Evolutionary conservation across 1,140 invertebrate genomes (phyloP), one percentile per base, ranked within the genome.

Genomic region (Littorina saxatilis): DNA sequence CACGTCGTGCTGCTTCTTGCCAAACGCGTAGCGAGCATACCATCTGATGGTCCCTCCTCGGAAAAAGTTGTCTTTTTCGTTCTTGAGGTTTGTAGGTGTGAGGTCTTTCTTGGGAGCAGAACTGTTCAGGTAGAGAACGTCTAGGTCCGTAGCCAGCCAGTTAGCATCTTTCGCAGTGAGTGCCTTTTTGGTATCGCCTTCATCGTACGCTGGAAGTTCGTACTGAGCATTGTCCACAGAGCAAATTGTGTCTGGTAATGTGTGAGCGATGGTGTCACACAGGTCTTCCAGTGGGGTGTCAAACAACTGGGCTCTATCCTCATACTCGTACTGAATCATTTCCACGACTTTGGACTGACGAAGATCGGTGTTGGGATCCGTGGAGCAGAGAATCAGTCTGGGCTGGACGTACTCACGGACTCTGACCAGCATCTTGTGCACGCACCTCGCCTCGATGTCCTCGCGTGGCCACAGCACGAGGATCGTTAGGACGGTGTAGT

Each of bases 11-110:
- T 77, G 72, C 37, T 81, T 82, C 13, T 80, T 32, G 0, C 80
- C 79, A 29, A 74, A 43, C n/a, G 79, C 83, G 58, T 87, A 87
- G 82, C 83, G 83, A 17, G 83, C 55, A 66, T 27, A 74, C 87
- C 87, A 88, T 20, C 83, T 82, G 20, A 88, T 40, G 7, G 84
- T 84, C 13, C 86, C 87, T 35, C 87, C 87, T 47, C 83, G 81
- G 52, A 72, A 85, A 63, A 88, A 88, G 5, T 83, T 52, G 0
- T 83, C 76, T 20, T 73, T 70, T 52, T 88, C 86, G 63, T 86
- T 61, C 29, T 83, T 50, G 1, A 88, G 58, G 55, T 80, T 78
- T 13, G 84, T 50, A 27, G 75, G 76, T 27, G 50, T 84, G 80
- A 37, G 52, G 9, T 37, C 68, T 50, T n/a, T 9, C 17, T 84